A percentile compares a stretch with the other conserved stretches of the same genome.
Conservation (phyloP, 2,113 vertebrate genomes). For the Pseudopipra pipra region DNA sequence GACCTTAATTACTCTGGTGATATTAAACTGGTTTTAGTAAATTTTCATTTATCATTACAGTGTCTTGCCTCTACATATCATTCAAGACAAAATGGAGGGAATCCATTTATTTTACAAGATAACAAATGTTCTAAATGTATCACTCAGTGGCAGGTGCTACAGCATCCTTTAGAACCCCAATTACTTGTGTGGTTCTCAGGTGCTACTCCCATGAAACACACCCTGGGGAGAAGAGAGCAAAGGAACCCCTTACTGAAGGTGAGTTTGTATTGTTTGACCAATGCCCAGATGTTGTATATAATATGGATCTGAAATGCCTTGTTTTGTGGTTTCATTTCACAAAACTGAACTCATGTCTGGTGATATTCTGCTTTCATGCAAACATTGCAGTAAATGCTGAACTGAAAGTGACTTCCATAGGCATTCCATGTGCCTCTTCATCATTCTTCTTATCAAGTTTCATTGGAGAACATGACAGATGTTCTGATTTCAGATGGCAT, state of each 20-base stretch:
- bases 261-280: not conserved
- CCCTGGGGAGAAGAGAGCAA: not conserved
- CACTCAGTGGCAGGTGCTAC: not conserved
- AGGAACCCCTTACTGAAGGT: not conserved
- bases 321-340: not conserved
- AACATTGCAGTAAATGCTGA: not conserved
- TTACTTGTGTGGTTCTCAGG: not conserved
- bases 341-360: accelerated
- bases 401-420: not conserved
- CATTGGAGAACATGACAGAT: not conserved
- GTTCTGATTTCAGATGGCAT: not conserved
- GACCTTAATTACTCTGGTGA: not conserved
- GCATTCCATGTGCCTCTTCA: not conserved
- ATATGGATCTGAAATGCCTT: not conserved
- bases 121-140: not conserved
- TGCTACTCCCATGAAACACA: not conserved
- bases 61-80: not conserved
- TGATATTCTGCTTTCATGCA: accelerated
- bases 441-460: not conserved
- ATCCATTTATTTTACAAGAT: not conserved
- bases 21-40: not conserved
- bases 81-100: not conserved
- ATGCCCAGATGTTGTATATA: not conserved
- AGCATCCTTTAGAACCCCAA: not conserved
- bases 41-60: not conserved